Conservation (phyloP, 2,888 invertebrate genomes). For the Ochropleura leucogaster region DNA sequence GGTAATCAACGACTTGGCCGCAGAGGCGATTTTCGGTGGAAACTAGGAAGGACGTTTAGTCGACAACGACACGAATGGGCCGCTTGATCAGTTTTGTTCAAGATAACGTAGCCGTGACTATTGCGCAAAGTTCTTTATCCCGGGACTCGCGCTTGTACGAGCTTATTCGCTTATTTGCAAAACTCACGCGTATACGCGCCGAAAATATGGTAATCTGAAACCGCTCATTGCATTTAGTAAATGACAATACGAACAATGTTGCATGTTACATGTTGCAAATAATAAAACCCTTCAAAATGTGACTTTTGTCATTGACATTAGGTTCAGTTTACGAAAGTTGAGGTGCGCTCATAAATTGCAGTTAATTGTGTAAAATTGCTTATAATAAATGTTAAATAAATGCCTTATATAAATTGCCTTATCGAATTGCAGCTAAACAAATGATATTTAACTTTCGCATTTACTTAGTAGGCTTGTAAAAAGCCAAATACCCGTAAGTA, state of each 20-base stretch:
- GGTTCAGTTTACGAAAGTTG: neutral
- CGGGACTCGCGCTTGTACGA: neutral
- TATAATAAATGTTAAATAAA: too few species aligned
- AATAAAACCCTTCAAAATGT: neutral
- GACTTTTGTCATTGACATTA: neutral
- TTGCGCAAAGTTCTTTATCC: neutral
- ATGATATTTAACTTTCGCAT: constrained; percentile 1
- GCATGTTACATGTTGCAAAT: constrained; percentile 6
- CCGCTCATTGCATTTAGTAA: neutral
- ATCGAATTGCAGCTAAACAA: neutral
- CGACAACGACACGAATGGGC: too few species aligned
- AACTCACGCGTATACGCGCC: neutral
- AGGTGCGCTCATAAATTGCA: neutral
- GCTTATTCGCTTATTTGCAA: neutral
- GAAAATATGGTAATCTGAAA: neutral
- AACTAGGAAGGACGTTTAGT: too few species aligned
- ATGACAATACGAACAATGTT: neutral
- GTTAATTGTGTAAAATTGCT: neutral
- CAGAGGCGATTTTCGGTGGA: too few species aligned
- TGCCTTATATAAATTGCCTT: neutral
- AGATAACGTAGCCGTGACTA: neutral
- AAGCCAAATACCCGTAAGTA: too few species aligned
- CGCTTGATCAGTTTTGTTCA: neutral
- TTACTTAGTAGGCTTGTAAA: neutral
- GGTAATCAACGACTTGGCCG: too few species aligned